phyloP scores from a whole-genome alignment of 2,888 invertebrate genomes.

The Taphrorychus bicolor region DNA sequence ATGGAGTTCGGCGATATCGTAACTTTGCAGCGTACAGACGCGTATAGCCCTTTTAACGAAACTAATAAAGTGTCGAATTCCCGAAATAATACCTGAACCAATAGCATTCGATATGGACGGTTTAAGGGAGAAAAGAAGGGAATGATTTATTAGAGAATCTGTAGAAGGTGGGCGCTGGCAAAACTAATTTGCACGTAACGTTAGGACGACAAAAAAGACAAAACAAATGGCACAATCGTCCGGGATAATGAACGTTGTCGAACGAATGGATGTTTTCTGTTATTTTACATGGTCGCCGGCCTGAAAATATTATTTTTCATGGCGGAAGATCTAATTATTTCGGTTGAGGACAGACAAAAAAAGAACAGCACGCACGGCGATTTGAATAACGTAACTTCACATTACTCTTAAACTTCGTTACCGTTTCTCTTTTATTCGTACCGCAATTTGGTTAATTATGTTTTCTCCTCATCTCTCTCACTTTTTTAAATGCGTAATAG shows the following conservation, averaged over 20 bases:
- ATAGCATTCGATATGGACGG: no score
- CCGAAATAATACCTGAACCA: no score
- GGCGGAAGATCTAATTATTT: constrained; percentile 25
- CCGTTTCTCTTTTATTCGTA: not conserved
- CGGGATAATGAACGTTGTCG: constrained; percentile 18
- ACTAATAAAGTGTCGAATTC: not conserved
- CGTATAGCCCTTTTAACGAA: not conserved
- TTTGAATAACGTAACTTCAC: constrained; percentile 1
- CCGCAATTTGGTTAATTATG: not conserved
- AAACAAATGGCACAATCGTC: constrained; percentile 17
- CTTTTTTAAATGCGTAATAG: no score
- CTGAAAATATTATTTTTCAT: constrained; percentile 26
- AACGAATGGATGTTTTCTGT: constrained; percentile 18
- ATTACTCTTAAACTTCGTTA: constrained; percentile 4
- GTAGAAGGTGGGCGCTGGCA: not conserved
- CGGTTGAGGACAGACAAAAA: not conserved
- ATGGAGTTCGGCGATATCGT: constrained; percentile 1
- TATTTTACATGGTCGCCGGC: constrained; percentile 10
- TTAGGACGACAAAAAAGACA: constrained; percentile 4
- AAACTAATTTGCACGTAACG: constrained; percentile 1
- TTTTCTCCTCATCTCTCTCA: not conserved
- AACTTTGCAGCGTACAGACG: not conserved
- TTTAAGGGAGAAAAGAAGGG: no score
- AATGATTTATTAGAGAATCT: no score
- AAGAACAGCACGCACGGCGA: not conserved